Conservation (phyloP, 2,113 vertebrate genomes). For the Oryzias melastigma region DNA sequence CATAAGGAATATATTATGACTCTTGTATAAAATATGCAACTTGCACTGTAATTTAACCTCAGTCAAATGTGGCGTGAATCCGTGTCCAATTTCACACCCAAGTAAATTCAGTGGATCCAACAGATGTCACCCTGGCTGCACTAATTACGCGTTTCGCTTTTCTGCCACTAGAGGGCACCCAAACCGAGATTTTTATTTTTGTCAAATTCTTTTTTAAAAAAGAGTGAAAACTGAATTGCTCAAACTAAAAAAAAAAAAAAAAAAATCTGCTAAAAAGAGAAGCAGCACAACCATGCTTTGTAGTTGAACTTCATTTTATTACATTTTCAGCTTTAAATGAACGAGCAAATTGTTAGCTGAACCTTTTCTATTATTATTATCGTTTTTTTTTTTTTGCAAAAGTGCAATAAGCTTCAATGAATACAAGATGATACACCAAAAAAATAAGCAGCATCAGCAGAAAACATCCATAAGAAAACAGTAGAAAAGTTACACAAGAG, state of each 20-base stretch:
- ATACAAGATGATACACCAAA: conserved; percentile 38
- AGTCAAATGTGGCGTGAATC: conserved; percentile 48
- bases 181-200: conserved; percentile 10
- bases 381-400: conserved; percentile 24
- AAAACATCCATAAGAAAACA: conserved; percentile 59
- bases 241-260: too few relatives aligned
- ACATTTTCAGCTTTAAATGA: conserved; percentile 33
- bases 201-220: neutral
- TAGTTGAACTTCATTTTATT: conserved; percentile 57
- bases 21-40: conserved; percentile 16
- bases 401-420: conserved; percentile 22
- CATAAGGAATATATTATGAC: neutral
- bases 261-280: neutral
- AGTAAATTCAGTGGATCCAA: conserved; percentile 61
- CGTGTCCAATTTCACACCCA: conserved; percentile 60
- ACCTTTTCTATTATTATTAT: neutral
- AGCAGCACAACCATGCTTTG: conserved; percentile 33
- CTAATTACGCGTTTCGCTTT: conserved; percentile 1
- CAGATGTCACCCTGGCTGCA: conserved; percentile 50
- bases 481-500: conserved; percentile 65
- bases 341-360: conserved; percentile 13
- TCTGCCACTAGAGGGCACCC: conserved; percentile 53
- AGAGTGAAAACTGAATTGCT: too few relatives aligned
- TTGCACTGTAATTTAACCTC: conserved; percentile 45
- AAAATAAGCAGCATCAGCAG: conserved; percentile 36